These are phyloP conservation scores for Lithophane ornitopus DNA, from an alignment of 2,888 invertebrate genomes.

Conservation along the genomic window DNA sequence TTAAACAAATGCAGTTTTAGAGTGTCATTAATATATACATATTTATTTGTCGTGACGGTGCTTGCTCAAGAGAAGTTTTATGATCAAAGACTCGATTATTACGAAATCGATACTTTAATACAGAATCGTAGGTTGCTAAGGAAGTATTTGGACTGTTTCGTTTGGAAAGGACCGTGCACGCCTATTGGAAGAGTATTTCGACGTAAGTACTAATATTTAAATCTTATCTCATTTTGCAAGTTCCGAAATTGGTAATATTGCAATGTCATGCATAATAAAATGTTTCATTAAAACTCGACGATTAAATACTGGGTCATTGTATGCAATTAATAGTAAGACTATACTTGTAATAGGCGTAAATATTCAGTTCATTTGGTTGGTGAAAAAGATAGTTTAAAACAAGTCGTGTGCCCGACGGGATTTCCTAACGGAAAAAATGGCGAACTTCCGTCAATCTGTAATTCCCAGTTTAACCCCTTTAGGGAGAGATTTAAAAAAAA, in stretches of 20 bases:
- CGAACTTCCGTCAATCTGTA: background rate
- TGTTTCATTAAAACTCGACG: constrained; percentile 1
- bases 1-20: constrained; percentile 34
- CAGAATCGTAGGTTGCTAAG: constrained; percentile 92
- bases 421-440: background rate
- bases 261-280: background rate
- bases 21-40: constrained; percentile 40
- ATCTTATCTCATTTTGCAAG: constrained; percentile 9
- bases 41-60: constrained; percentile 47
- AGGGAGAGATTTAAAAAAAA: background rate
- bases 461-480: background rate
- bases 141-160: constrained; percentile 92
- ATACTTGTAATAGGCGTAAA: background rate
- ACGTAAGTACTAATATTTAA: constrained; percentile 74
- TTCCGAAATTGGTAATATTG: constrained; percentile 16
- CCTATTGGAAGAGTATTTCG: constrained; percentile 81
- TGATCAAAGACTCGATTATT: constrained; percentile 91
- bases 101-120: constrained; percentile 92
- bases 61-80: constrained; percentile 74
- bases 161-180: constrained; percentile 81
- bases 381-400: background rate
- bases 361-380: background rate
- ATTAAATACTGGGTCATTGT: background rate
- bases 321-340: background rate
- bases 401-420: background rate